Evolutionary conservation across 2,888 invertebrate genomes (phyloP), one percentile per base, ranked within the genome.

Genomic region (Drosophila neonasuta): DNA sequence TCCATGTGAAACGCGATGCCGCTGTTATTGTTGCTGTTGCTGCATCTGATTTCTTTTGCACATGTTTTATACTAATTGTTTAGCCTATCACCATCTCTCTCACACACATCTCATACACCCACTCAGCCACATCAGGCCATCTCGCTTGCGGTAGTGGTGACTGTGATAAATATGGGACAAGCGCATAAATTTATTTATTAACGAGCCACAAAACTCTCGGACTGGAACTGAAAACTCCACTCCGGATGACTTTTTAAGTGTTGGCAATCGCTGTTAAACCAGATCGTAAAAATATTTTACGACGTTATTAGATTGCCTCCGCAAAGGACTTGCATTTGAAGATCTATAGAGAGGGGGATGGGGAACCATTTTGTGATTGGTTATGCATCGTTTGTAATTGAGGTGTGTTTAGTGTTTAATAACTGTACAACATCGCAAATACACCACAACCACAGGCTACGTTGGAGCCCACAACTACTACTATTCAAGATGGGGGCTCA

Each of bases 151-250:
- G 17, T 36, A n/a, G 17, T 36, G 36, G 5, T 46, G 36, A 44
- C 50, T 54, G 73, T 74, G 69, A 76, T 79, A 80, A 79, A 82
- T 82, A 80, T 85, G 79, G 80, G 70, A 87, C 79, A 77, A 67
- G 72, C 68, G 69, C 68, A 80, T 85, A 85, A 85, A 80, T 82
- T 80, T 63, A 44, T 61, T 79, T 75, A 76, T 80, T 78, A 87
- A 87, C 79, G 75, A 75, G 68, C 55, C 59, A 55, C 55, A 70
- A 59, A 30, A 36, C 36, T 32, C 57, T 44, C 29, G 63, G 55
- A 63, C 54, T 63, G 17, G 36, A 59, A 54, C 64, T 52, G 58
- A 58, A 59, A 48, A 55, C 52, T 61, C 39, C 60, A 39, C 20
- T 36, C 34, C 13, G 41, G 57, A 75, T 65, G 59, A 59, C 4